phyloP scores from a whole-genome alignment of 2,113 vertebrate species.

The Emydocephalus ijimae region DNA sequence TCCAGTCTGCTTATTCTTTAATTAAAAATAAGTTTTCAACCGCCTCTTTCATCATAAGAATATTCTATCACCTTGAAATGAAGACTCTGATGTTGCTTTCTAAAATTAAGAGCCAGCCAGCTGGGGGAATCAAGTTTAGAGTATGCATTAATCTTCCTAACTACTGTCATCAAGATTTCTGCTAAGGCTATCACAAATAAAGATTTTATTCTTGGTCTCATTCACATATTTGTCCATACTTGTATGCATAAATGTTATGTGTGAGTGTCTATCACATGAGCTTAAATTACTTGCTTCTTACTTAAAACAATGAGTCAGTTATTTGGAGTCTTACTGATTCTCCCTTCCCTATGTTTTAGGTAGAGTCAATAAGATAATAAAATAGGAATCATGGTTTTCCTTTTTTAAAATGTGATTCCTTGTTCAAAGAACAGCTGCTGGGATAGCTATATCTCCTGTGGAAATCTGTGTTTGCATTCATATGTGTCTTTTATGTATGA shows the following conservation, averaged over 20 bases:
- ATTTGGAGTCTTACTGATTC: conserved; percentile 12
- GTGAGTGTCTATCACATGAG: background rate
- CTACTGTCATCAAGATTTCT: conserved; percentile 68
- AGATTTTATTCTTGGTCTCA: background rate
- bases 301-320: conserved; percentile 28
- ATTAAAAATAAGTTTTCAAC: conserved; percentile 67
- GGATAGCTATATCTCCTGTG: conserved; percentile 10
- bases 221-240: conserved; percentile 38
- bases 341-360: conserved; percentile 16
- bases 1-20: conserved; percentile 60
- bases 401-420: conserved; percentile 24
- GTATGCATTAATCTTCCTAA: conserved; percentile 73
- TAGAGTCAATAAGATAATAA: conserved; percentile 24
- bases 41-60: conserved; percentile 61
- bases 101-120: conserved; percentile 60
- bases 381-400: conserved; percentile 31
- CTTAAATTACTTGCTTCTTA: conserved; percentile 8
- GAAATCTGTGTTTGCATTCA: background rate
- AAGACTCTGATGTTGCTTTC: conserved; percentile 62
- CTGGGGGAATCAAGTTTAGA: conserved; percentile 56
- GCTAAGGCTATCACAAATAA: conserved; percentile 28
- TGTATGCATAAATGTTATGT: background rate
- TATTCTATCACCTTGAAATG: conserved; percentile 73
- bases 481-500: background rate
- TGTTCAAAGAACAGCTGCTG: conserved; percentile 36